Percentiles rank a stretch among this genome's conserved stretches.
Conservation (phyloP, 2,888 invertebrate genomes). For the Drosophila sordidapex region DNA sequence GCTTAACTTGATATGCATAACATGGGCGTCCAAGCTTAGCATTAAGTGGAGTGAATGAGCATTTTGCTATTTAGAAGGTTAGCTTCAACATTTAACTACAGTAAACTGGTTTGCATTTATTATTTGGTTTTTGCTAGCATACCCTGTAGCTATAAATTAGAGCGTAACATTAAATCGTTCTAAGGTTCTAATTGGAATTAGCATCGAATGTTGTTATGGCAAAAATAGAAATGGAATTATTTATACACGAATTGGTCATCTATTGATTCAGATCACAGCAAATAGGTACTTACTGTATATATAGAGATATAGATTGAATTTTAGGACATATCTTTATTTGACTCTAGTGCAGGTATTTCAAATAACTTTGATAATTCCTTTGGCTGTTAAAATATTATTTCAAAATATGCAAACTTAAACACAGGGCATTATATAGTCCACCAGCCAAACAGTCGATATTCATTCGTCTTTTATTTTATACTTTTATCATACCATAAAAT, state of each 20-base stretch:
- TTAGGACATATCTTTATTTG: too few species aligned
- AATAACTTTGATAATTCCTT: not conserved
- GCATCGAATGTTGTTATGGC: not conserved
- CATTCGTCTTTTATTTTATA: not conserved
- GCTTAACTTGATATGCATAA: slow-evolving; percentile 77
- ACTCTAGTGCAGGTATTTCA: not conserved
- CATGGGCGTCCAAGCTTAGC: slow-evolving; percentile 73
- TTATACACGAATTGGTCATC: not conserved
- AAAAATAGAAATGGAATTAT: not conserved
- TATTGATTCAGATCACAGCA: not conserved
- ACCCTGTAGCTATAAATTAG: slow-evolving; percentile 13
- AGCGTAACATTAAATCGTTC: not conserved
- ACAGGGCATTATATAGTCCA: slow-evolving; percentile 3
- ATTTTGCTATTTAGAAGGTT: slow-evolving; percentile 68
- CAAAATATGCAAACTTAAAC: too few species aligned
- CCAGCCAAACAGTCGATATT: not conserved
- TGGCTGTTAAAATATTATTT: not conserved
- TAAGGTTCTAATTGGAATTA: not conserved
- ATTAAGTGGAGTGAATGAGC: slow-evolving; percentile 71
- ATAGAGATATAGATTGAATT: too few species aligned
- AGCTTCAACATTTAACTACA: slow-evolving; percentile 38
- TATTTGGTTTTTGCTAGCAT: slow-evolving; percentile 12
- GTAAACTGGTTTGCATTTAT: slow-evolving; percentile 50
- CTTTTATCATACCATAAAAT: slow-evolving; percentile 23
- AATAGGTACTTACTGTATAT: too few species aligned